Base-by-base conservation (phyloP, 2,888 invertebrate species). In the Ectemnius cavifrons region DNA sequence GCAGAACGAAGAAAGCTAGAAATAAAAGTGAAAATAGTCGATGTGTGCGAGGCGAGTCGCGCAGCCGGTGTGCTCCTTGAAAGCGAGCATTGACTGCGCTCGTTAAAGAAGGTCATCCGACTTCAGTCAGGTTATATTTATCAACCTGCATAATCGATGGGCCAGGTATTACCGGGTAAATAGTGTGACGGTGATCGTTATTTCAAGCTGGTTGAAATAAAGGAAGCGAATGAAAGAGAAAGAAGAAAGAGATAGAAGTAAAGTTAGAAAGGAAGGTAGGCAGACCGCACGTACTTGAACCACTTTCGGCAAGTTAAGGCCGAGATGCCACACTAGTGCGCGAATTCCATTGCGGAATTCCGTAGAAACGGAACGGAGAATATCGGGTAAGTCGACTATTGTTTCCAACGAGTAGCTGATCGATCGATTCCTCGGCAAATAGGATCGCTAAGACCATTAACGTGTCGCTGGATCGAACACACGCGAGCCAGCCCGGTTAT, bases 111-210 rank as follows among this genome's bases (percentile, higher is more conserved):
- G 65, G 77, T 72, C 71, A 65, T 11, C 37, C 37, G 5, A 56
- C 60, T 70, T 67, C 73, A 79, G 82, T 75, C 68, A 60, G 73
- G 80, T 80, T 80, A 79, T 78, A 79, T 77, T 78, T 79, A 81
- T 77, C 70, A 73, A 23, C 11, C 28, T 72, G 75, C 68, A 45
- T 75, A 72, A 78, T 79, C 83, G 67, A 83, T 83, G 83, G 58
- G 67, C 73, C 4, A 6, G 52, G 76, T 69, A 64, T 71, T 67
- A 63, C 37, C 74, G 52, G 73, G 68, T 66, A 74, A 77, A 58
- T 76, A 78, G 66, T 46, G 65, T 61, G 60, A 67, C 71, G 67
- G 71, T 69, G 68, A 80, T 75, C 76, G 78, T 78, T 82, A 78
- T 73, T 78, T 75, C 75, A 63, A 67, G 67, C 52, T 3, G 8